phyloP scores from a whole-genome alignment of 2,797 vertebrate genomes.

The Loriculus beryllinus region DNA sequence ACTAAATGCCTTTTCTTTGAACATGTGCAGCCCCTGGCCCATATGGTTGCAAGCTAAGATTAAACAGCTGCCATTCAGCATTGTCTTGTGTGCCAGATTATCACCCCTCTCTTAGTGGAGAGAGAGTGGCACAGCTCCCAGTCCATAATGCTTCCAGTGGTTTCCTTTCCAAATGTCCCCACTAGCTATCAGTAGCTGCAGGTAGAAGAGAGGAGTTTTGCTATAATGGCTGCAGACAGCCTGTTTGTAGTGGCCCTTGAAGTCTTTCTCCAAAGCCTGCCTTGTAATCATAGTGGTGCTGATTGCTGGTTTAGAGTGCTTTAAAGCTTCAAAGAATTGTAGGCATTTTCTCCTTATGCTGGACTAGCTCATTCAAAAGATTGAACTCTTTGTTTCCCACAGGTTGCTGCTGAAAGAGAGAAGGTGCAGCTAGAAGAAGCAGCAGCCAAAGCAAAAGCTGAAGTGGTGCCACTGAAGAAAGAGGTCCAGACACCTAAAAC shows the following conservation, averaged over 20 bases:
- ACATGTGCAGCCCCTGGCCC: background rate
- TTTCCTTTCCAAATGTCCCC: background rate
- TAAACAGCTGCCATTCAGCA: background rate
- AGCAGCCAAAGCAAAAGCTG: conserved; percentile 77
- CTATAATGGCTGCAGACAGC: background rate
- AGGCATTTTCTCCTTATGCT: background rate
- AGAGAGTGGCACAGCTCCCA: background rate
- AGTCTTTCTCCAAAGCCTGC: background rate
- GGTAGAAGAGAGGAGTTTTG: background rate
- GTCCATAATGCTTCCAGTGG: background rate
- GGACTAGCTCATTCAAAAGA: background rate
- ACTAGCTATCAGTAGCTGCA: background rate
- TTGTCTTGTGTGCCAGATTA: background rate
- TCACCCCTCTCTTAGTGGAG: fast-evolving
- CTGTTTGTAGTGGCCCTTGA: background rate
- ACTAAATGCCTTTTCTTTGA: background rate
- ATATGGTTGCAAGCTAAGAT: background rate
- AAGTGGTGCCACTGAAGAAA: conserved; percentile 68
- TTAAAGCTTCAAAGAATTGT: background rate
- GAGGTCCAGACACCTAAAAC: conserved; percentile 83
- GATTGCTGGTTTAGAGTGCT: background rate
- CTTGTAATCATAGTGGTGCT: background rate
- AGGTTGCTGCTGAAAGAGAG: conserved; percentile 90
- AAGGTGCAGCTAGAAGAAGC: conserved; percentile 79
- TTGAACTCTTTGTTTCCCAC: background rate